phyloP scores from a whole-genome alignment of 2,797 vertebrate species.

The Sarcophilus harrisii region DNA sequence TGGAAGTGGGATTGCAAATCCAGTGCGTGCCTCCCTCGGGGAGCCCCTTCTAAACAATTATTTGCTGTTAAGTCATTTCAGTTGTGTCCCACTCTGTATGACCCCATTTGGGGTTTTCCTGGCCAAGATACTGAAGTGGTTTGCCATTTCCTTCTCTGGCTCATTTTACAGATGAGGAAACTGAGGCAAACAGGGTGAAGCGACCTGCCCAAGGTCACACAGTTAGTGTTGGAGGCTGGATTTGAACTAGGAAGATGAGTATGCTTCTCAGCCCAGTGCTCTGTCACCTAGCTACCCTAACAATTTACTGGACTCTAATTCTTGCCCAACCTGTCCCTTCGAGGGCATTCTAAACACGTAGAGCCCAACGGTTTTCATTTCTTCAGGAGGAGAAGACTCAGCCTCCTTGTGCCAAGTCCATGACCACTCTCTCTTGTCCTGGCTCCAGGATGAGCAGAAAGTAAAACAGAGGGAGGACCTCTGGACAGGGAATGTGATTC shows the following conservation, averaged over 20 bases:
- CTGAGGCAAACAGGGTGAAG: neutral
- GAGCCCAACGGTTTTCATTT: slow-evolving; percentile 42
- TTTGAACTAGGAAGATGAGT: neutral
- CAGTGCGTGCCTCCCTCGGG: neutral
- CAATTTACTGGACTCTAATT: neutral
- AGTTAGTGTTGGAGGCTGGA: neutral
- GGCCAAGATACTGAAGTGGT: neutral
- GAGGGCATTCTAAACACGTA: slow-evolving; percentile 55
- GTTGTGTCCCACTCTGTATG: neutral
- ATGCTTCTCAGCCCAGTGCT: neutral
- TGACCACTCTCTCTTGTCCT: slow-evolving; percentile 36
- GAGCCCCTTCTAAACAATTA: neutral
- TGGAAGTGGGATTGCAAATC: neutral
- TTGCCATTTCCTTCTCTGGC: neutral
- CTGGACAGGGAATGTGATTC: slow-evolving; percentile 38
- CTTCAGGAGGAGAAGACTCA: slow-evolving; percentile 21
- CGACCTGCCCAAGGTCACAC: neutral
- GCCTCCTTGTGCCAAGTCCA: slow-evolving; percentile 24
- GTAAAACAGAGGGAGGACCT: slow-evolving; percentile 34
- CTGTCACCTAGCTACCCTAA: neutral
- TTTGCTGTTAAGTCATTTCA: neutral
- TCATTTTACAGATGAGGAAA: neutral
- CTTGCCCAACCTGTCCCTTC: neutral
- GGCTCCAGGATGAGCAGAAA: slow-evolving; percentile 31
- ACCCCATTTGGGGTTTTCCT: neutral